These are phyloP conservation scores for Norana najaformis DNA, from an alignment of 2,888 invertebrate genomes.

Conservation along the genomic window DNA sequence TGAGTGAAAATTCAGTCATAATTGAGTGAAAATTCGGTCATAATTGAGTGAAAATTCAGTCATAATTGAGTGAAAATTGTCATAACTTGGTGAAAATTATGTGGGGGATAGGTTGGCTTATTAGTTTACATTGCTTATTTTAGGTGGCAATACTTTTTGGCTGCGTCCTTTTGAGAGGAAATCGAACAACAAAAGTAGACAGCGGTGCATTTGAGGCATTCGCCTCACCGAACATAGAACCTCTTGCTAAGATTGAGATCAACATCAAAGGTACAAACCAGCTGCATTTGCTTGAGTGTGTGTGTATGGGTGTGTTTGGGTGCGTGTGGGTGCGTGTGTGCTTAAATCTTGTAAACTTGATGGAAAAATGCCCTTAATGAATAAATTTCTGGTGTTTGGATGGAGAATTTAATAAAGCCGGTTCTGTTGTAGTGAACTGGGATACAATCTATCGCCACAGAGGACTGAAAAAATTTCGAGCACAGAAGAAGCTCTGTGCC, in stretches of 20 bases:
- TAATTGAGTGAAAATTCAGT: no score
- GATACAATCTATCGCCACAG: slow-evolving; percentile 70
- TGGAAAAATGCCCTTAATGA: not conserved
- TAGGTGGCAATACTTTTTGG: slow-evolving; percentile 79
- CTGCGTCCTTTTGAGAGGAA: slow-evolving; percentile 84
- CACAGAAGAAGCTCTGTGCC: slow-evolving; percentile 74
- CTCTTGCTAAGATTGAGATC: slow-evolving; percentile 78
- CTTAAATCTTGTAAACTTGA: no score
- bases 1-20: no score
- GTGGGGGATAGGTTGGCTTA: no score
- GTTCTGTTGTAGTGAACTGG: slow-evolving; percentile 68
- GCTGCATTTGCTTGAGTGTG: no score
- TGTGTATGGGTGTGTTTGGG: no score
- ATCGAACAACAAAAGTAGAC: slow-evolving; percentile 78
- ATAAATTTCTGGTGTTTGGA: not conserved
- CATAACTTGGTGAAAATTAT: no score
- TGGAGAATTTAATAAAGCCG: not conserved
- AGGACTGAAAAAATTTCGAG: slow-evolving; percentile 71
- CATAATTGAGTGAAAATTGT: no score
- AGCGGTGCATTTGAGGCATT: slow-evolving; percentile 72
- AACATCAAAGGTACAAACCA: slow-evolving; percentile 49
- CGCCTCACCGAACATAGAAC: slow-evolving; percentile 81
- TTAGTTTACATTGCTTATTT: not conserved
- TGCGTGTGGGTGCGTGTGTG: no score
- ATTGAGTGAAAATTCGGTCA: no score